phyloP scores from a whole-genome alignment of 2,113 vertebrate species.

The Donacobius atricapilla region DNA sequence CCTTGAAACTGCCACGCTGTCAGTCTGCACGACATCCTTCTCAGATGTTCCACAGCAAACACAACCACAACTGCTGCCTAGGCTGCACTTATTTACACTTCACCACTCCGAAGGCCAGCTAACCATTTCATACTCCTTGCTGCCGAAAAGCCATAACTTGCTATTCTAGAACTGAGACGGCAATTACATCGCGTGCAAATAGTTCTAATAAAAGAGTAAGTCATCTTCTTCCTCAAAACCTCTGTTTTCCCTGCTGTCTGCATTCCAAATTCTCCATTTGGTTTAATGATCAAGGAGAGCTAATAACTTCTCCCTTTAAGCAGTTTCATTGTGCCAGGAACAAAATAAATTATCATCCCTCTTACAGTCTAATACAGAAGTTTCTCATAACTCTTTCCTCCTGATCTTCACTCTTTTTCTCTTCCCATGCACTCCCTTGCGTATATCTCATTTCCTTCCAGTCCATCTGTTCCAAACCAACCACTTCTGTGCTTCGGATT shows the following conservation, averaged over 20 bases:
- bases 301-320: constrained; percentile 7
- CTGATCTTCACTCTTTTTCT: neutral
- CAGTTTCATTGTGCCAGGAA: neutral
- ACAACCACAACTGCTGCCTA: neutral
- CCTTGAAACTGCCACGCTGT: neutral
- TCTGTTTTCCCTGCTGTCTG: neutral
- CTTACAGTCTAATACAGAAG: neutral
- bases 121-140: neutral
- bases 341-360: neutral
- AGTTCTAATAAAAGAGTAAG: neutral
- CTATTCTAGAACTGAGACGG: neutral
- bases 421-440: neutral
- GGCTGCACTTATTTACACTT: neutral
- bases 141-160: neutral
- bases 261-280: neutral
- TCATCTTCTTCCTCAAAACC: neutral
- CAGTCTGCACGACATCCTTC: neutral
- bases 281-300: neutral
- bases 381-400: neutral
- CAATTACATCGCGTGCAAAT: neutral
- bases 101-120: neutral
- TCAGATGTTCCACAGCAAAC: neutral
- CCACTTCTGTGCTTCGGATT: neutral
- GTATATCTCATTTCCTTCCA: neutral
- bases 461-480: neutral